A percentile compares a stretch with the other conserved stretches of the same genome.
phyloP scores from a whole-genome alignment of 2,113 vertebrate species.

The Poecile atricapillus region DNA sequence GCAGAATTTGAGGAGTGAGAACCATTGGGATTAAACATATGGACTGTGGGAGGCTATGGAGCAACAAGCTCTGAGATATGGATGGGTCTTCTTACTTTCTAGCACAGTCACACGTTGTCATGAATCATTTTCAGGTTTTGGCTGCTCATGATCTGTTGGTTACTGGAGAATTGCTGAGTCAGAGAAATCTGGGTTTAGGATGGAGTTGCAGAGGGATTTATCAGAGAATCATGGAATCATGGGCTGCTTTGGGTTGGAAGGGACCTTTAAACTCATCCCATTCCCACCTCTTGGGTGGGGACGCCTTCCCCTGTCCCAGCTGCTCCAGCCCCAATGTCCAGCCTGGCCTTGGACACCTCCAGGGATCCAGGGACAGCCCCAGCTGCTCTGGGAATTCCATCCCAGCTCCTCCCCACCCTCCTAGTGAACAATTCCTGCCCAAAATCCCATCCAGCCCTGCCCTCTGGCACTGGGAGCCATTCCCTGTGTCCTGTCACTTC shows the following conservation, averaged over 20 bases:
- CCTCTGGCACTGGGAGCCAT: not conserved
- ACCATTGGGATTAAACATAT: conserved; percentile 9
- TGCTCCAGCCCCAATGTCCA: not conserved
- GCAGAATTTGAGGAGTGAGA: conserved; percentile 1
- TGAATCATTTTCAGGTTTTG: not conserved
- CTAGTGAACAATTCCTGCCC: not conserved
- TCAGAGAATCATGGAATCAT: not conserved
- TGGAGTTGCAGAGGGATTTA: not conserved
- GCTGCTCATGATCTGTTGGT: not conserved
- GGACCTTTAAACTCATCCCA: not conserved
- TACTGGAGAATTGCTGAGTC: not conserved
- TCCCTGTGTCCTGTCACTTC: not conserved
- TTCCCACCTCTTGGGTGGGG: not conserved
- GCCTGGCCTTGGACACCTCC: not conserved
- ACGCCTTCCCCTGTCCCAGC: accelerated
- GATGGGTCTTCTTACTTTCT: not conserved
- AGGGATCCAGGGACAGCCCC: not conserved
- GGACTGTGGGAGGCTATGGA: conserved; percentile 19
- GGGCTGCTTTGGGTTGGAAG: not conserved
- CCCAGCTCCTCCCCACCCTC: not conserved
- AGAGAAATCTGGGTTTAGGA: not conserved
- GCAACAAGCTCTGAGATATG: not conserved
- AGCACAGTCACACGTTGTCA: not conserved
- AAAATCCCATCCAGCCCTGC: accelerated
- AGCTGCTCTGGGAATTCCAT: not conserved